Conservation (phyloP, 2,888 invertebrate genomes). For the Steinernema hermaphroditum region DNA sequence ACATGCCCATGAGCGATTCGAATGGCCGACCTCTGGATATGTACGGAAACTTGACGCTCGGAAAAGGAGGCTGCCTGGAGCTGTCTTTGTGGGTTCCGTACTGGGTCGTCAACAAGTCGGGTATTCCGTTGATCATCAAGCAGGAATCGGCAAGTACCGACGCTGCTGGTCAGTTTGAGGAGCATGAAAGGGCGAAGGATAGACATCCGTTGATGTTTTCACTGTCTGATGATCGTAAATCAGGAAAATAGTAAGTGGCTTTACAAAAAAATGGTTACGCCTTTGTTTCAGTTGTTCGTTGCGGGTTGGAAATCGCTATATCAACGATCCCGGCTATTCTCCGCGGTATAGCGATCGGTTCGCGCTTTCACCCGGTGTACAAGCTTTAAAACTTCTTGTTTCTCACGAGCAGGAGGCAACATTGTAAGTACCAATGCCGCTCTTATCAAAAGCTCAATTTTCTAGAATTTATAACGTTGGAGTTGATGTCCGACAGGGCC, state of each 20-base stretch:
- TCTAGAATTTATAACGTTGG: conserved; percentile 70
- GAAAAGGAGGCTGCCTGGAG: conserved; percentile 69
- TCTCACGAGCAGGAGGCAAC: conserved; percentile 44
- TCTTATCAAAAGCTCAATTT: neutral
- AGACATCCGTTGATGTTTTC: conserved; percentile 89
- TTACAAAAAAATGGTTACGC: neutral
- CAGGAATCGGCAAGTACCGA: conserved; percentile 77
- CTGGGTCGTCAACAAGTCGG: conserved; percentile 94
- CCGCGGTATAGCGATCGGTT: conserved; percentile 52
- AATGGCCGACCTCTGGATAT: conserved; percentile 48
- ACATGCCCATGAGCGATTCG: conserved; percentile 45
- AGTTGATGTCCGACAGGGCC: conserved; percentile 83
- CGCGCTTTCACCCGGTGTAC: conserved; percentile 56
- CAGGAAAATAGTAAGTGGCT: neutral
- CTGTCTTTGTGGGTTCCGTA: conserved; percentile 82
- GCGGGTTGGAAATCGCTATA: conserved; percentile 34
- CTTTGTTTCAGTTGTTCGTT: conserved; percentile 25
- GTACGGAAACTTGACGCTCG: conserved; percentile 50
- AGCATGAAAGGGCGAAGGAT: conserved; percentile 90
- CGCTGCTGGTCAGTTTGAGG: conserved; percentile 75
- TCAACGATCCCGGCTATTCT: conserved; percentile 47
- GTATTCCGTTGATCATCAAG: conserved; percentile 88
- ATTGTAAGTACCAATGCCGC: neutral
- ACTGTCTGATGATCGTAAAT: conserved; percentile 77
- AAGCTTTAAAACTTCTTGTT: conserved; percentile 55